These are phyloP conservation scores for Idaea biselata DNA, from an alignment of 2,888 invertebrate species.

Conservation along the genomic window DNA sequence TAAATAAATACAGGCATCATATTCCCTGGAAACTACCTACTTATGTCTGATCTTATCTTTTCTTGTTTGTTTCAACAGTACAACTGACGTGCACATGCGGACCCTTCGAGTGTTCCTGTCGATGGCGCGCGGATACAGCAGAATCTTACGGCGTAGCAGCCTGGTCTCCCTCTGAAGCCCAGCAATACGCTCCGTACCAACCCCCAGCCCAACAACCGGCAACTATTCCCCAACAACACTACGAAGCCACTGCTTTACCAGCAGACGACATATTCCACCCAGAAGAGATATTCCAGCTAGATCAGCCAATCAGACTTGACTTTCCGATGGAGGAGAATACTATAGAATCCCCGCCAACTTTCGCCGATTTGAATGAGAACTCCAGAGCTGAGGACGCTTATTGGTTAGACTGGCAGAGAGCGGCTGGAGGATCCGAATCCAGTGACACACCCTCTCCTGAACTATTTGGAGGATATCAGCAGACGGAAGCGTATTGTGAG, in stretches of 20 bases:
- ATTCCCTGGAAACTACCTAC: not conserved
- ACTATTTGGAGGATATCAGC: constrained; percentile 67
- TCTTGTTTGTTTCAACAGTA: constrained; percentile 60
- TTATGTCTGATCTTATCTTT: too few relatives aligned
- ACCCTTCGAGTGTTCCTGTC: constrained; percentile 87
- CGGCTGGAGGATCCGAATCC: constrained; percentile 66
- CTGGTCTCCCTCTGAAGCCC: constrained; percentile 60
- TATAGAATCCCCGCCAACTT: constrained; percentile 84
- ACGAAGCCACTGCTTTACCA: constrained; percentile 82
- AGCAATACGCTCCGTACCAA: constrained; percentile 50
- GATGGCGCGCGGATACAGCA: constrained; percentile 63
- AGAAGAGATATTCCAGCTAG: constrained; percentile 88
- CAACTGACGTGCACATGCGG: constrained; percentile 85
- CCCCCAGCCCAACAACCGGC: constrained; percentile 53
- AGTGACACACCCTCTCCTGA: constrained; percentile 82
- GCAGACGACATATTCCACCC: constrained; percentile 87
- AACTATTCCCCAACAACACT: constrained; percentile 64
- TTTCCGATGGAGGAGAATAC: constrained; percentile 76
- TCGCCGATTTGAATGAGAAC: constrained; percentile 86
- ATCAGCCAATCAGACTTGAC: constrained; percentile 85
- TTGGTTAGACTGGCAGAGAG: constrained; percentile 81
- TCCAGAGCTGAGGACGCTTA: constrained; percentile 82
- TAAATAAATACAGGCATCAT: too few relatives aligned
- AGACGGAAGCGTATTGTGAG: constrained; percentile 64
- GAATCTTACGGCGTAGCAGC: constrained; percentile 58